Evolutionary conservation across 2,797 vertebrate species (phyloP).

Genomic region (Monodelphis domestica): DNA sequence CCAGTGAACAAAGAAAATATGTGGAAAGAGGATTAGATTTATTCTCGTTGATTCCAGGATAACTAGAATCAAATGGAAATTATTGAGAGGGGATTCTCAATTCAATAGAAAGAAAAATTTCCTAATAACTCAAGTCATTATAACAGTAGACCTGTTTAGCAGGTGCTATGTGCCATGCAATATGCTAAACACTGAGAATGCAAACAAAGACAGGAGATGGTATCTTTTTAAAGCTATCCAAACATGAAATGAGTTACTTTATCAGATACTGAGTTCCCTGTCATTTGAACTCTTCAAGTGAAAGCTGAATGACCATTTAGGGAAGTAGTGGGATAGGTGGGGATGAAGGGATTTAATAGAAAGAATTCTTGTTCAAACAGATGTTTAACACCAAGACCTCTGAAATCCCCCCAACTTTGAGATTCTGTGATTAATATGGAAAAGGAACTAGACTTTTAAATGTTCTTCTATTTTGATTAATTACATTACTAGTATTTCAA

Average conservation of each 20-base stretch:
- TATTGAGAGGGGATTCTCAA: neutral
- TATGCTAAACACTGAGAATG: neutral
- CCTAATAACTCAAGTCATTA: neutral
- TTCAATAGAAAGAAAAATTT: neutral
- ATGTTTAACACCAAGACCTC: neutral
- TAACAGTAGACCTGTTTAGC: neutral
- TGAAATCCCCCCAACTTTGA: neutral
- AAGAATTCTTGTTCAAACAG: neutral
- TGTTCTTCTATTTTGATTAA: neutral
- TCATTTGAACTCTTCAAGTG: neutral
- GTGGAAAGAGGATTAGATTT: neutral
- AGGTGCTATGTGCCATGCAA: neutral
- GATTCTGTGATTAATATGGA: neutral
- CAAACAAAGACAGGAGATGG: neutral
- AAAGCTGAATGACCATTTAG: neutral
- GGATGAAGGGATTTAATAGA: neutral
- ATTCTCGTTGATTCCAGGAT: neutral
- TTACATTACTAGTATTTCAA: neutral
- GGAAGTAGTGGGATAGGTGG: neutral
- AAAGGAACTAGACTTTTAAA: neutral
- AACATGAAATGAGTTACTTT: neutral
- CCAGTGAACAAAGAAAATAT: neutral
- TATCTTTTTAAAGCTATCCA: neutral
- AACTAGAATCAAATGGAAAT: neutral
- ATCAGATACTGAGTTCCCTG: neutral